A percentile compares a stretch with the other conserved stretches of the same genome.
Evolutionary conservation across 2,113 vertebrate genomes (phyloP).

Genomic region (Pterocles burchelli): DNA sequence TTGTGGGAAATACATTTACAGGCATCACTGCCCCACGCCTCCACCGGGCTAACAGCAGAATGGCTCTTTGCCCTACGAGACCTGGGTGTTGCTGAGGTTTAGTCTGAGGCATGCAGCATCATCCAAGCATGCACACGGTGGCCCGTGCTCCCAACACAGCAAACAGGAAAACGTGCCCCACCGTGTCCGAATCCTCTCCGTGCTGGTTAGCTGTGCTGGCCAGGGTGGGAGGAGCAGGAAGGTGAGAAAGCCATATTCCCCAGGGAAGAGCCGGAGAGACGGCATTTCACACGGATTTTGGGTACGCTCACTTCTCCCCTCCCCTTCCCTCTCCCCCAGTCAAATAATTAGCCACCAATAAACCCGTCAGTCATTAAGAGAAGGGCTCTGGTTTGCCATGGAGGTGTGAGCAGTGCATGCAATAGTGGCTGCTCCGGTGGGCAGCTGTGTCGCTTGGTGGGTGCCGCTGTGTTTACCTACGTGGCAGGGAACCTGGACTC

Average conservation of each 20-base stretch:
- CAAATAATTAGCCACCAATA: not conserved
- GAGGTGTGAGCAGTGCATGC: slow-evolving; percentile 77
- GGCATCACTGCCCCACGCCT: not conserved
- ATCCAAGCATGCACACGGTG: slow-evolving; percentile 45
- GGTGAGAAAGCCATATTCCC: not conserved
- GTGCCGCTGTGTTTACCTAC: slow-evolving; percentile 85
- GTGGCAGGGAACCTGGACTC: slow-evolving; percentile 83
- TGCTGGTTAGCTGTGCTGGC: not conserved
- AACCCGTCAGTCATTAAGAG: not conserved
- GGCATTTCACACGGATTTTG: not conserved
- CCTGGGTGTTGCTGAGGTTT: not conserved
- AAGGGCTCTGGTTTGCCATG: slow-evolving; percentile 42
- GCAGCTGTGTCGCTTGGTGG: slow-evolving; percentile 18
- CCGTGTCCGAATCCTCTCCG: not conserved
- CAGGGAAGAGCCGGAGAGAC: slow-evolving; percentile 5
- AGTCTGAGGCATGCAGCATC: slow-evolving; percentile 43
- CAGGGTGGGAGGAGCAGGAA: slow-evolving; percentile 9
- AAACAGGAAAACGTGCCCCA: not conserved
- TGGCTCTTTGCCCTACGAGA: not conserved
- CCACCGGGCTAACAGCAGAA: not conserved
- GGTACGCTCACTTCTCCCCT: not conserved
- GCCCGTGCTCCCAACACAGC: slow-evolving; percentile 25
- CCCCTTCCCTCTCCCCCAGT: not conserved
- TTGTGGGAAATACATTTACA: not conserved
- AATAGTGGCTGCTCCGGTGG: slow-evolving; percentile 32